Percentiles rank a stretch among this genome's conserved stretches.
Evolutionary conservation across 2,797 vertebrate species (phyloP).

Genomic region (Sylvia borin): DNA sequence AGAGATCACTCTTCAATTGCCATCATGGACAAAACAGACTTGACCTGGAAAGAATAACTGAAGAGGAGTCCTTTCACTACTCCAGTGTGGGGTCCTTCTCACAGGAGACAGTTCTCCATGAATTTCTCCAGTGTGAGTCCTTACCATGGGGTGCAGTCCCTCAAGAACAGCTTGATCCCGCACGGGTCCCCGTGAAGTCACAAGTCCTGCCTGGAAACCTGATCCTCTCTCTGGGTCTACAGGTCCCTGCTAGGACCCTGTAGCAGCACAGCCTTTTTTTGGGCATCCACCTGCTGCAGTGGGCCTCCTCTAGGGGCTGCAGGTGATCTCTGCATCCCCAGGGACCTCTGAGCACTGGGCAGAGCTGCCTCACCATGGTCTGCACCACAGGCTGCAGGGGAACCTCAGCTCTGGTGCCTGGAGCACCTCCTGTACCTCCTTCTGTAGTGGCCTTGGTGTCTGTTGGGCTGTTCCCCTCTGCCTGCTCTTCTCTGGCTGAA

Average conservation of each 20-base stretch:
- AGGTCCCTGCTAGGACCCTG: background rate
- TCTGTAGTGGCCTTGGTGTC: background rate
- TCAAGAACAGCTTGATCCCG: background rate
- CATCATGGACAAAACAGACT: background rate
- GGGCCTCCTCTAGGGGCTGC: background rate
- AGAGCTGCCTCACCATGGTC: background rate
- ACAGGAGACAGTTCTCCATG: fast-evolving
- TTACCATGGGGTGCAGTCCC: background rate
- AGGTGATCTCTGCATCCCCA: background rate
- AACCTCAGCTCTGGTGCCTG: background rate
- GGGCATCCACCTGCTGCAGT: background rate
- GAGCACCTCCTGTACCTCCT: background rate
- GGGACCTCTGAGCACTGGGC: background rate
- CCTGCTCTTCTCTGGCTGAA: background rate
- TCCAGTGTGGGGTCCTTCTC: fast-evolving
- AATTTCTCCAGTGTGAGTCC: background rate
- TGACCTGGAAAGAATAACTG: background rate
- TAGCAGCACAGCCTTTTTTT: background rate
- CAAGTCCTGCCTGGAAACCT: background rate
- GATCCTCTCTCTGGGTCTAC: background rate
- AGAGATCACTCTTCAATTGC: background rate
- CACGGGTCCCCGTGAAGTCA: background rate
- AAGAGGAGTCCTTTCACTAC: background rate
- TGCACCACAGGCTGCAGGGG: background rate
- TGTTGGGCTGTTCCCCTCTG: background rate